Evolutionary conservation across 2,888 invertebrate genomes (phyloP), one percentile per base, ranked within the genome.

Genomic region (Chironomus tentans): DNA sequence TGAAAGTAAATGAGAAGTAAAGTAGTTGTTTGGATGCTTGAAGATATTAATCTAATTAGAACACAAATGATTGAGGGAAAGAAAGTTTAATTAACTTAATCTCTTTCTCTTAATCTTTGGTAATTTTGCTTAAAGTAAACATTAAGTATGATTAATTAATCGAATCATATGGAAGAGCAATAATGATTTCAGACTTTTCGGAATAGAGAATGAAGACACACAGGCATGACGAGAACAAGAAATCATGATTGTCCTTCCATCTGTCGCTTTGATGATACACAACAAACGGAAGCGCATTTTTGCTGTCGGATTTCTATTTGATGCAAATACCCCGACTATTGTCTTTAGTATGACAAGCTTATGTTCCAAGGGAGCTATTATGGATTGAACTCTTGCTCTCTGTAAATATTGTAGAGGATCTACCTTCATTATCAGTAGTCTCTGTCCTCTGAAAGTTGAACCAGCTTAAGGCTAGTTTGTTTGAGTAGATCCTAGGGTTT

Each of bases 221-320:
- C n/a, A 38, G 38, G 10, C 38, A 10, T 38, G 38, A 38, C 38
- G 38, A 38, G 38, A 38, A 38, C 38, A 38, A 38, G 21, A 65
- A 65, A 24, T 65, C 65, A 65, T 65, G 65, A 65, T 65, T 65
- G 65, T 65, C 65, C 65, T 65, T 65, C 65, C 65, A 21, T 65
- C 7, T 24, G 38, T 38, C 10, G 38, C 38, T 38, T 28, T 28
- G 28, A 28, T n/a, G 56, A 56, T 2, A 38, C 7, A 38, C 7
- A 28, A 28, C 3, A 24, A 38, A 38, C 38, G 38, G 10, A 38
- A 38, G 38, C 10, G 38, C 10, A 38, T 38, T 38, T 38, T 38
- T 38, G 38, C 10, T 38, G 38, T 7, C 2, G 4, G 10, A 38
- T 10, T 38, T 38, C n/a, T n/a, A 10, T 10, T 38, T 38, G 38